Evolutionary conservation across 2,888 invertebrate species (phyloP).

Genomic region (Spodoptera littoralis): DNA sequence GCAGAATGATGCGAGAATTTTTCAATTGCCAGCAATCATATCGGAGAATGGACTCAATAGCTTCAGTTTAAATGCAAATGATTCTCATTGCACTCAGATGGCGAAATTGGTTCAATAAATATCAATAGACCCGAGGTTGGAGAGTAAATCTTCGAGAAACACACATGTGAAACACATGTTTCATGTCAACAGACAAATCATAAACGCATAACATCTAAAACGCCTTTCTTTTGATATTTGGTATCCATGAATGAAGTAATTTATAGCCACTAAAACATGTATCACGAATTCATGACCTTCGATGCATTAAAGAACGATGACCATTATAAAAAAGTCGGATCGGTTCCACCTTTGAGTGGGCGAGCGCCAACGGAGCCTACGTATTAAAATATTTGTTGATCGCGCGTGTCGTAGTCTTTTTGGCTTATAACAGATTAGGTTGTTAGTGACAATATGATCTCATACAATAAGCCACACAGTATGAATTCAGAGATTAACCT

Average conservation of each 20-base stretch:
- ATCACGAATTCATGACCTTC: conserved; percentile 33
- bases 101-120: conserved; percentile 55
- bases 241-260: conserved; percentile 20
- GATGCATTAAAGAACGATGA: conserved; percentile 36
- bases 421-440: conserved; percentile 32
- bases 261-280: conserved; percentile 21
- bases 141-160: conserved; percentile 17
- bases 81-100: conserved; percentile 53
- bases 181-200: conserved; percentile 24
- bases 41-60: conserved; percentile 43
- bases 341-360: conserved; percentile 50
- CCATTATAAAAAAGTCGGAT: conserved; percentile 33
- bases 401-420: conserved; percentile 49
- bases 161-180: conserved; percentile 20
- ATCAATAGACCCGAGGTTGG: conserved; percentile 24
- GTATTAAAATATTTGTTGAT: conserved; percentile 44
- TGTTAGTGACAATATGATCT: conserved; percentile 43
- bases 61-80: conserved; percentile 52
- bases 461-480: conserved; percentile 52
- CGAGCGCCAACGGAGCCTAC: conserved; percentile 44
- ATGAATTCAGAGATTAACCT: conserved; percentile 51
- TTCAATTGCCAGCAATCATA: conserved; percentile 47
- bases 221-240: conserved; percentile 5
- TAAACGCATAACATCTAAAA: conserved; percentile 17
- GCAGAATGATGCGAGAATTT: conserved; percentile 38